Evolutionary conservation across 2,888 invertebrate species (phyloP).

Genomic region (Hyppa rectilinea): DNA sequence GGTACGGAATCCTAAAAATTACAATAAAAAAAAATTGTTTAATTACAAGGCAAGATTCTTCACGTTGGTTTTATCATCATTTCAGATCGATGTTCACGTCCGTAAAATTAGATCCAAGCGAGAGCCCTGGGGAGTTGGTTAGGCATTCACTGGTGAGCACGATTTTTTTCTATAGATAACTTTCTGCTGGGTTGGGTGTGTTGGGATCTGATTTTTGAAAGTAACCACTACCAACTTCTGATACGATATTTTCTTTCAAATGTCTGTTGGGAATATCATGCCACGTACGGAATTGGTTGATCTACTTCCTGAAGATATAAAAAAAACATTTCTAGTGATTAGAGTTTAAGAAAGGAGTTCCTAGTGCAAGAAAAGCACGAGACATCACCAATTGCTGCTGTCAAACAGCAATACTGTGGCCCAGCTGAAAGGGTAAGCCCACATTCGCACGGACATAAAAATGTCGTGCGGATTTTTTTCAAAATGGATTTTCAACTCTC

Average conservation of each 20-base stretch:
- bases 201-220: neutral
- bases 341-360: neutral
- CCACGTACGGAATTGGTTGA: neutral
- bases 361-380: no score
- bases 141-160: neutral
- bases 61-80: no score
- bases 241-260: neutral
- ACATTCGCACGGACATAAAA: no score
- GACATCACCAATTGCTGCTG: neutral
- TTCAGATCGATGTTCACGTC: no score
- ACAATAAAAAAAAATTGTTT: no score
- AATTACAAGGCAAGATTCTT: no score
- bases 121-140: neutral
- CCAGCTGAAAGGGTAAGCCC: neutral
- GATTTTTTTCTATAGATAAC: slow-evolving; percentile 2
- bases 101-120: neutral
- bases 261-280: neutral
- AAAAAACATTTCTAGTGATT: no score
- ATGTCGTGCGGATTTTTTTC: no score
- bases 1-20: no score
- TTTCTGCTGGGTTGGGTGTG: no score
- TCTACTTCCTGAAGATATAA: no score
- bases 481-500: no score
- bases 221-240: neutral
- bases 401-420: neutral